Base-by-base conservation (phyloP, 2,888 invertebrate genomes). In the Antheraea yamamai region DNA sequence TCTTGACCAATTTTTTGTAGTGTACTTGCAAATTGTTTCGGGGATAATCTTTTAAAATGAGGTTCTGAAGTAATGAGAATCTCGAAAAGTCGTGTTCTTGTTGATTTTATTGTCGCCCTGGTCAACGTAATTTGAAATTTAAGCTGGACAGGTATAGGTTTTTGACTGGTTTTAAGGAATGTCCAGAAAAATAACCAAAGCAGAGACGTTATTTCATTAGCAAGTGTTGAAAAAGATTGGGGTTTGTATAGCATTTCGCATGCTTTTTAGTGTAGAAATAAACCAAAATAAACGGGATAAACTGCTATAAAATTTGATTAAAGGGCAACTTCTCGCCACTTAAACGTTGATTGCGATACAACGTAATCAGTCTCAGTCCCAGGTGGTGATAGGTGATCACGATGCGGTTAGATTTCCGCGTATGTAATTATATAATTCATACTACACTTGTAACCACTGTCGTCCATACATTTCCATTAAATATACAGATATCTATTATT, bases 341-440 rank as follows among this genome's bases (percentile, higher is more conserved):
- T 23, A 23, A 35, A 35, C 26, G 30, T 16, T 26, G 30, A 68
- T 35, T 68, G 68, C 30, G 20, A 39, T 20, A 70, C 39, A 70
- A 70, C 70, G 39, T 39, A 70, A 39, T 70, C 39, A 70, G 39
- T 70, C 70, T 20, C 12, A 10, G n/a, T n/a, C n/a, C n/a, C n/a
- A n/a, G n/a, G n/a, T n/a, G n/a, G n/a, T n/a, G 39, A n/a, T 39
- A 70, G 70, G 18, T 70, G 70, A 70, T 70, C 70, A 70, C 10
- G 39, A 20, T 70, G 70, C 39, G 70, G 70, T 70, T 70, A 35
- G 39, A 20, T 70, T 70, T 39, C 70, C 70, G n/a, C 39, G 70
- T 70, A 39, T 39, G 70, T 70, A 70, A 70, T 70, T 35, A 39
- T n/a, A 70, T 70, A n/a, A 70, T 39, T 12, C 39, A 39, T 61